A percentile compares a stretch with the other conserved stretches of the same genome.
These are phyloP conservation scores for Rotaria macrura DNA, from an alignment of 2,888 invertebrate species.

Conservation along the genomic window DNA sequence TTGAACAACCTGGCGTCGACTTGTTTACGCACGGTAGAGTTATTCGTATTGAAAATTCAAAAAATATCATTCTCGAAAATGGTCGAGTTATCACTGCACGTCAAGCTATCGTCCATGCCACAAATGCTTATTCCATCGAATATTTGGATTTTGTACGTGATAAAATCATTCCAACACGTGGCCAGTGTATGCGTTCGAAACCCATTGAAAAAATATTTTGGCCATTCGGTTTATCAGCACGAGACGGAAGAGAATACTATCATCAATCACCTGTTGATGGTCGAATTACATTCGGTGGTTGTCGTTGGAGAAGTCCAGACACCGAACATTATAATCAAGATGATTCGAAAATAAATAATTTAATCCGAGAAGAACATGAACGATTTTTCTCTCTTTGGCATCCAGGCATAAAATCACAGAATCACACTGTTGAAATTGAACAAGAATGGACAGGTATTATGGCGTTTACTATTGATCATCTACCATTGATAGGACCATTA, in stretches of 20 bases:
- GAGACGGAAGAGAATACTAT: neutral
- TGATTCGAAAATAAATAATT: neutral
- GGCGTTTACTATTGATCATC: neutral
- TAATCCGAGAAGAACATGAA: neutral
- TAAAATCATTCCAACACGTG: neutral
- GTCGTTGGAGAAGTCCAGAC: neutral
- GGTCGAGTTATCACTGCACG: neutral
- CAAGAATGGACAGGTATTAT: conserved; percentile 13
- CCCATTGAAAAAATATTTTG: neutral
- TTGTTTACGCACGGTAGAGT: neutral
- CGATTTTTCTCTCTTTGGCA: neutral
- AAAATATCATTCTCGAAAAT: neutral
- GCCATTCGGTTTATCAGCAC: neutral
- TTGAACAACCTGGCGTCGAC: neutral
- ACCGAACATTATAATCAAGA: neutral
- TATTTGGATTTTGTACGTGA: neutral
- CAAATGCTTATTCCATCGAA: neutral
- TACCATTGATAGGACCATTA: neutral
- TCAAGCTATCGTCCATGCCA: neutral
- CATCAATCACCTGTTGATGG: neutral
- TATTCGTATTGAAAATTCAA: neutral
- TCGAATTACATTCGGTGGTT: neutral
- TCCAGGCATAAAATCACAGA: neutral
- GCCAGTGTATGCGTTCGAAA: neutral
- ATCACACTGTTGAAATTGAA: neutral